These are phyloP conservation scores for Drosophila meridiana DNA, from an alignment of 2,888 invertebrate species.

Conservation along the genomic window DNA sequence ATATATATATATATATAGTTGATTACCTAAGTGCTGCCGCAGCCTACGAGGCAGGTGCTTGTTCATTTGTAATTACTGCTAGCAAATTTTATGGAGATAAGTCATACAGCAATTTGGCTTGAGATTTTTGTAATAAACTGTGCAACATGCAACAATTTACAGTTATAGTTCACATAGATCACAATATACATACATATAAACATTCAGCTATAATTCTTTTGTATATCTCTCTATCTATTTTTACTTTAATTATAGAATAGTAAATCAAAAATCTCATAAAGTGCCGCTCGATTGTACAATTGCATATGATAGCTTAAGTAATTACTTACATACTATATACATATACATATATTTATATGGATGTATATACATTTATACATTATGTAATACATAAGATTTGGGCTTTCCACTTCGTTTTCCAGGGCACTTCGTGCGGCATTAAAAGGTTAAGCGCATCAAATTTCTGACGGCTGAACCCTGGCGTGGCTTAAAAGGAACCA, in stretches of 20 bases:
- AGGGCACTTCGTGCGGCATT: conserved; percentile 30
- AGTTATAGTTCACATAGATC: neutral
- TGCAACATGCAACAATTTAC: conserved; percentile 1
- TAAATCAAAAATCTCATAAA: conserved; percentile 42
- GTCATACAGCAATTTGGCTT: neutral
- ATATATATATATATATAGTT: neutral
- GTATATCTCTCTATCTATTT: neutral
- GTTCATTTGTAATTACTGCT: conserved; percentile 1
- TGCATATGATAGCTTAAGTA: conserved; percentile 39
- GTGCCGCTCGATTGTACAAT: conserved; percentile 40
- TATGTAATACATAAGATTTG: conserved; percentile 1
- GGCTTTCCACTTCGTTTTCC: neutral
- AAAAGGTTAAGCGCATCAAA: conserved; percentile 65
- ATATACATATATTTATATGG: neutral
- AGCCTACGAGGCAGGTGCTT: neutral
- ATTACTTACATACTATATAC: conserved; percentile 10
- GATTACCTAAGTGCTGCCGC: neutral
- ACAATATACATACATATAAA: neutral
- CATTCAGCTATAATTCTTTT: conserved; percentile 1
- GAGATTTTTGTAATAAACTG: neutral
- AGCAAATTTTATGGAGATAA: neutral
- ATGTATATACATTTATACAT: neutral
- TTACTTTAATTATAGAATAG: neutral
- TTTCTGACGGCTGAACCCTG: conserved; percentile 45
- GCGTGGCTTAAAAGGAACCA: conserved; percentile 4